These are phyloP conservation scores for Synanthedon myopaeformis DNA, from an alignment of 2,888 invertebrate species.

Conservation along the genomic window DNA sequence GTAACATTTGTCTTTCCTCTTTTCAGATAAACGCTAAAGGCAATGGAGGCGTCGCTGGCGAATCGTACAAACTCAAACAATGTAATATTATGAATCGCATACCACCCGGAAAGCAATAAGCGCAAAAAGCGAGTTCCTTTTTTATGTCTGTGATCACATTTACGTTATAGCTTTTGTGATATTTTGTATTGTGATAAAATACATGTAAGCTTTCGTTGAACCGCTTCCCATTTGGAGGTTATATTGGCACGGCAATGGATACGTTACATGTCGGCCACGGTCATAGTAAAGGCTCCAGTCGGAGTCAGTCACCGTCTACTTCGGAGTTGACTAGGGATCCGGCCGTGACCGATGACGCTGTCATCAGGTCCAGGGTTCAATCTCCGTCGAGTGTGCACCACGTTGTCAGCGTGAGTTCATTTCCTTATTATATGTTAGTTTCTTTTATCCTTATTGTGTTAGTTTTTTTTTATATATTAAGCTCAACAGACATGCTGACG, in stretches of 20 bases:
- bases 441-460: too few species aligned
- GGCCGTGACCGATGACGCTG: constrained; percentile 48
- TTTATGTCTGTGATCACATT: constrained; percentile 14
- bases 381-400: constrained; percentile 55
- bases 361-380: constrained; percentile 59
- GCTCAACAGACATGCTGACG: too few species aligned
- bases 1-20: constrained; percentile 3
- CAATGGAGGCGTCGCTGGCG: constrained; percentile 21
- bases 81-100: constrained; percentile 10
- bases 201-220: constrained; percentile 9
- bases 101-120: constrained; percentile 9
- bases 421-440: too few species aligned
- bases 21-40: constrained; percentile 23
- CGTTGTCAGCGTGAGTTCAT: constrained; percentile 43
- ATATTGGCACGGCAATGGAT: constrained; percentile 35
- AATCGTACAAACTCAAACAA: constrained; percentile 6
- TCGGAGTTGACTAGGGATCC: constrained; percentile 59
- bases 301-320: constrained; percentile 72
- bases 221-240: constrained; percentile 3
- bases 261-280: constrained; percentile 55
- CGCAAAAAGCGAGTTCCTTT: constrained; percentile 7
- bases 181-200: constrained; percentile 9
- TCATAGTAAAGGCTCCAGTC: constrained; percentile 72
- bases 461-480: too few species aligned
- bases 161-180: constrained; percentile 7